These are phyloP conservation scores for Andrena hattorfiana DNA, from an alignment of 2,888 invertebrate genomes.

Conservation along the genomic window DNA sequence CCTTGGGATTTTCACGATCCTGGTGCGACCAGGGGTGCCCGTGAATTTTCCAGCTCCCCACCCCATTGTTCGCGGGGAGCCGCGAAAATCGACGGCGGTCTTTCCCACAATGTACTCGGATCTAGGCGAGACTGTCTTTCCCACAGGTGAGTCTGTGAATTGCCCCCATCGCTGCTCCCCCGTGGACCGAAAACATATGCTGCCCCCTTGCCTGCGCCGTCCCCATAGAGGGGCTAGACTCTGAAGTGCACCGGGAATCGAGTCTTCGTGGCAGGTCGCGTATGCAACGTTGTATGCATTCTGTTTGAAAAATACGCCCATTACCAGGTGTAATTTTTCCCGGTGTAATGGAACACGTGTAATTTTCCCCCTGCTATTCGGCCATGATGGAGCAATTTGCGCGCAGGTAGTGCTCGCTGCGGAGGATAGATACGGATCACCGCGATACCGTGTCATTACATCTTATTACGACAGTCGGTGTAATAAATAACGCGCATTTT, in stretches of 20 bases:
- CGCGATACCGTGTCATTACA: slow-evolving; percentile 61
- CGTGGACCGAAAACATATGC: slow-evolving; percentile 64
- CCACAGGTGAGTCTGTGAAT: slow-evolving; percentile 65
- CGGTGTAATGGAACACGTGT: slow-evolving; percentile 30
- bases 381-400: slow-evolving; percentile 51
- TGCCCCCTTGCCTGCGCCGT: slow-evolving; percentile 23
- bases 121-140: slow-evolving; percentile 47
- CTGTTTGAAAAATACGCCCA: background rate
- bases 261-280: background rate
- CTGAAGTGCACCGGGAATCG: background rate
- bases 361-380: slow-evolving; percentile 32
- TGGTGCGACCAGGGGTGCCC: background rate
- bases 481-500: slow-evolving; percentile 61
- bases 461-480: slow-evolving; percentile 56
- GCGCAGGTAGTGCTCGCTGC: slow-evolving; percentile 51
- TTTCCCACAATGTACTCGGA: slow-evolving; percentile 61
- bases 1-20: slow-evolving; percentile 22
- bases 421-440: slow-evolving; percentile 52
- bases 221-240: background rate
- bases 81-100: slow-evolving; percentile 41
- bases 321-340: slow-evolving; percentile 25
- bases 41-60: background rate
- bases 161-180: slow-evolving; percentile 48
- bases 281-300: background rate
- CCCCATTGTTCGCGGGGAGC: slow-evolving; percentile 27